Conservation (phyloP, 2,888 invertebrate species). For the Corythucha ciliata region DNA sequence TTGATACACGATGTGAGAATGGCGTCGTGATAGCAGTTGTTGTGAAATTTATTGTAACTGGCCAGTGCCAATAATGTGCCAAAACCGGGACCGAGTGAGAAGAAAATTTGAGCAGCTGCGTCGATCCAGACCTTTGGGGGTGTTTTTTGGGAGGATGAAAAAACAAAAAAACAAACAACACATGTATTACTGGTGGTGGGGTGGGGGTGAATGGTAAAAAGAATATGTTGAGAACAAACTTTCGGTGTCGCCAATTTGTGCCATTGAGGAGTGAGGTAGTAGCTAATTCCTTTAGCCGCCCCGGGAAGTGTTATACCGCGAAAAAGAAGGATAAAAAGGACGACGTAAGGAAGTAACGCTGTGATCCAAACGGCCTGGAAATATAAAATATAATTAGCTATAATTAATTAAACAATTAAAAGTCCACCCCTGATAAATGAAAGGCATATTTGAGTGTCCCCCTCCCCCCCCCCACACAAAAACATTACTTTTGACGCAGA, state of each 20-base stretch:
- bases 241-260: conserved; percentile 51
- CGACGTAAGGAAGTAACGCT: conserved; percentile 83
- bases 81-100: conserved; percentile 95
- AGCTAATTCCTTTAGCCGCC: conserved; percentile 72
- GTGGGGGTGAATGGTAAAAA: no score
- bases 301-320: conserved; percentile 80
- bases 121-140: conserved; percentile 99
- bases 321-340: conserved; percentile 72
- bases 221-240: conserved; percentile 5
- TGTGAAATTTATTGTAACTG: conserved; percentile 97
- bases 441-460: no score
- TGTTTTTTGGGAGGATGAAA: no score
- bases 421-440: no score
- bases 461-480: no score
- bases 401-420: no score
- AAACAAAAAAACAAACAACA: no score
- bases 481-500: no score
- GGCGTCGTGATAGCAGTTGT: conserved; percentile 96
- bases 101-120: conserved; percentile 97
- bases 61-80: conserved; percentile 94
- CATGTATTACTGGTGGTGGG: no score
- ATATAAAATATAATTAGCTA: no score
- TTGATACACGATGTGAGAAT: conserved; percentile 89
- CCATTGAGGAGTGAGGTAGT: conserved; percentile 85
- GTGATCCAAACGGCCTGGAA: conserved; percentile 87